phyloP scores from a whole-genome alignment of 2,797 vertebrate genomes.

The Mormyrops attenuatus region DNA sequence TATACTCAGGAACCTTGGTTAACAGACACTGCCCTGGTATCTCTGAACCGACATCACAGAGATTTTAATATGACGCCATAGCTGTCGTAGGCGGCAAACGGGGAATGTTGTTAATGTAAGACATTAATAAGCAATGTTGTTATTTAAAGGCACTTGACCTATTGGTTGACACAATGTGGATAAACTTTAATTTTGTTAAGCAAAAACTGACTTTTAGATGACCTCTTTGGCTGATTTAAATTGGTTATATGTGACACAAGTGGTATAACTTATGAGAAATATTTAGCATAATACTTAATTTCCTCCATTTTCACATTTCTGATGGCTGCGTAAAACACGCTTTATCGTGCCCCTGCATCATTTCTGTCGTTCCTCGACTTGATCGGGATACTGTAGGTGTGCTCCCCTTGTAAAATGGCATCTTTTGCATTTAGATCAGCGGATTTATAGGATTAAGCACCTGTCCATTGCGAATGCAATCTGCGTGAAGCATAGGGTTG shows the following conservation, averaged over 20 bases:
- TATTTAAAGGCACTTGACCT: background rate
- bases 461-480: constrained; percentile 54
- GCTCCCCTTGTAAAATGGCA: background rate
- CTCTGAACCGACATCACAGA: background rate
- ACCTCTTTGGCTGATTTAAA: background rate
- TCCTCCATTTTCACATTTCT: background rate
- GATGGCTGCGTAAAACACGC: background rate
- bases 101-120: background rate
- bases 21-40: background rate
- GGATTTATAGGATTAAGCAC: constrained; percentile 44
- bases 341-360: background rate
- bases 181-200: background rate
- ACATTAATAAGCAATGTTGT: background rate
- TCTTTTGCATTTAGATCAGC: constrained; percentile 28
- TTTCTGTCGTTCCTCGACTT: background rate
- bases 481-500: constrained; percentile 49
- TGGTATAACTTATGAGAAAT: background rate
- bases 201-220: background rate
- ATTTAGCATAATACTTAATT: background rate
- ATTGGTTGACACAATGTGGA: background rate
- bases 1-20: background rate
- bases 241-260: background rate
- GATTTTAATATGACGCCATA: background rate
- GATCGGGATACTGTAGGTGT: background rate
- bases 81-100: background rate